Evolutionary conservation across 2,113 vertebrate species (phyloP), one percentile per base, ranked within the genome.

Genomic region (Brachypteracias leptosomus): DNA sequence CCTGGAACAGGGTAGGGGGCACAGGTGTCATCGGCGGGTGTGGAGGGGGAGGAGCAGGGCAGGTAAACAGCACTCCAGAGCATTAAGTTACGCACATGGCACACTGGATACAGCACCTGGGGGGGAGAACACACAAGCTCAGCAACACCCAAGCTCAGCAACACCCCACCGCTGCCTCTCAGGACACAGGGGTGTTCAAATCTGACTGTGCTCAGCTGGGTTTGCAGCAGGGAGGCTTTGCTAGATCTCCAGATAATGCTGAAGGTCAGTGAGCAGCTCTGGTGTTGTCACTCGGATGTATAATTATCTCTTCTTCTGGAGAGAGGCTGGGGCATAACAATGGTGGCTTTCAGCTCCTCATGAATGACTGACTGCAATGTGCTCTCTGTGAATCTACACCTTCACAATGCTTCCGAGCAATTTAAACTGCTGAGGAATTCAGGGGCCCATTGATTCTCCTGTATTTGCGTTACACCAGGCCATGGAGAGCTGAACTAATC

Each of bases 31-130:
- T 99, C 99, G 1, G 98, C 97, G 0, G 99, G 99, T 1, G 99
- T 99, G 14, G 99, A 99, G 19, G 99, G 99, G 13, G 99, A 99
- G 3, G 99, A 99, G 94, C 99, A 99, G 9, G 99, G 99, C 90
- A 99, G 98, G 97, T 99, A 99, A 65, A 99, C 99, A 0, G 99
- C 99, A 10, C 98, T 99, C 99, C 99, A 99, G 51, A 99, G 98
- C 99, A 99, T 98, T 83, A 99, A 89, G 95, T 99, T 99, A 26
- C 99, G 98, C 72, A 99, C 99, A 6, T 99, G 99, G 98, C 99
- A 99, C 95, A 99, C 99, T 2, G 99, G 99, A 80, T 99, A 99
- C 81, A 99, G 99, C 97, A 99, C 99, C 99, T 99, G 93, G 59
- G 28, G 46, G 65, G 71, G 22, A 11, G 15, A 52, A 74, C 36